A percentile compares a stretch with the other conserved stretches of the same genome.
phyloP scores from a whole-genome alignment of 2,797 vertebrate genomes.

The Microctenopoma lineatum region DNA sequence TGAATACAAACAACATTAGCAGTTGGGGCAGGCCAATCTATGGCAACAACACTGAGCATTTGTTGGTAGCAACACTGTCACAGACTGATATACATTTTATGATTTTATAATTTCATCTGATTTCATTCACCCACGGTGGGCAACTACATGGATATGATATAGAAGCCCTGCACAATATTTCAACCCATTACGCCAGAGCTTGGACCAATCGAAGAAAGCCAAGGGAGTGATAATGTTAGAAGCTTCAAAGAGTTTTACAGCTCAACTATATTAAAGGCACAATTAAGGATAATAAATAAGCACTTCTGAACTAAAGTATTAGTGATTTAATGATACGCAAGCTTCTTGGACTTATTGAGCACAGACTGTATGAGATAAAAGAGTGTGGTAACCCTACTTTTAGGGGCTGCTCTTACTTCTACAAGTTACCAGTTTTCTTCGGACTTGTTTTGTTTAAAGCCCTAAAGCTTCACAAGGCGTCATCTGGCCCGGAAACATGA shows the following conservation, averaged over 20 bases:
- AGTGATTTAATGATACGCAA: background rate
- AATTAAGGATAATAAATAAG: no score
- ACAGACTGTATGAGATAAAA: background rate
- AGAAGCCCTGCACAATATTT: no score
- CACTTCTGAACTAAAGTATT: background rate
- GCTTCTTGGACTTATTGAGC: background rate
- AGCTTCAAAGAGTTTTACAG: no score
- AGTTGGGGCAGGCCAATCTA: slow-evolving; percentile 48
- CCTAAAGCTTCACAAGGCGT: background rate
- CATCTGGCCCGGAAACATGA: background rate
- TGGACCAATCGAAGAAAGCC: no score
- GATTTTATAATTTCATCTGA: slow-evolving; percentile 25
- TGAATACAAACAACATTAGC: slow-evolving; percentile 74
- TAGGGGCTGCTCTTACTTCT: background rate
- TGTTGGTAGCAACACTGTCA: slow-evolving; percentile 30
- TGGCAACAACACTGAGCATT: slow-evolving; percentile 48
- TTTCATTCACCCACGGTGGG: slow-evolving; percentile 1
- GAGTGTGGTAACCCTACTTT: background rate
- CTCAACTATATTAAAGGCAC: no score
- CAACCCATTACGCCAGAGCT: no score
- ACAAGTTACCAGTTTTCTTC: background rate
- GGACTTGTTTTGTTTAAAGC: background rate
- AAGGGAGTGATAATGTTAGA: no score
- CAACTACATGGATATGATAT: no score
- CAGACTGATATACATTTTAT: slow-evolving; percentile 44